A percentile compares a stretch with the other conserved stretches of the same genome.
phyloP scores from a whole-genome alignment of 1,140 invertebrate species.

The Bombyx mandarina region DNA sequence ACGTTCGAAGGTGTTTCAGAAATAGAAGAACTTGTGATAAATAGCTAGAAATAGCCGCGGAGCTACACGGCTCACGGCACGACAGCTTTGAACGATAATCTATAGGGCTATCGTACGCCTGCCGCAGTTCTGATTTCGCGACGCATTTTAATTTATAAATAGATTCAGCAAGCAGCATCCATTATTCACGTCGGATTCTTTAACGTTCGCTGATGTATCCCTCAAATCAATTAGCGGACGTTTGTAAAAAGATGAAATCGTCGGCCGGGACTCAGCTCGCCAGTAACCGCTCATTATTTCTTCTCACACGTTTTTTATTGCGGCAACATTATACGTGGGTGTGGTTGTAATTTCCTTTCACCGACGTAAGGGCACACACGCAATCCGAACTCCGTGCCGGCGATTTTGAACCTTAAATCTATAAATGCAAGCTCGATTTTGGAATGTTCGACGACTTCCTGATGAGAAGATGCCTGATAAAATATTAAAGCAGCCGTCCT shows the following conservation, averaged over 20 bases:
- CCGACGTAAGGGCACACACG: slow-evolving; percentile 70
- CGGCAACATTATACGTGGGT: slow-evolving; percentile 70
- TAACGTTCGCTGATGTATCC: slow-evolving; percentile 23
- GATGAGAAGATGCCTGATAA: slow-evolving; percentile 63
- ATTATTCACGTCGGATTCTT: slow-evolving; percentile 40
- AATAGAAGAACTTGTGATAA: not conserved
- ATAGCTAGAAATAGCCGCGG: slow-evolving; percentile 2
- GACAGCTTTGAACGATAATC: slow-evolving; percentile 39
- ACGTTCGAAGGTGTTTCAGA: too few species aligned
- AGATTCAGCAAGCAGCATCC: slow-evolving; percentile 40
- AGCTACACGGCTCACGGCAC: slow-evolving; percentile 4
- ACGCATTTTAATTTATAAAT: slow-evolving; percentile 59
- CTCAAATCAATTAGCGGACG: slow-evolving; percentile 62
- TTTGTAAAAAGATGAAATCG: slow-evolving; percentile 58
- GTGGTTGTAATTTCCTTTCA: slow-evolving; percentile 71
- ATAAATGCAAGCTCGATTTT: slow-evolving; percentile 20
- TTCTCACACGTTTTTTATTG: slow-evolving; percentile 70
- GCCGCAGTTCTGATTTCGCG: slow-evolving; percentile 22
- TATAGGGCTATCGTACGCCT: slow-evolving; percentile 21
- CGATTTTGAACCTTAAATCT: slow-evolving; percentile 24
- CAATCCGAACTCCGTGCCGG: slow-evolving; percentile 29
- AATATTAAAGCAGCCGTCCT: slow-evolving; percentile 61
- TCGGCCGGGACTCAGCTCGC: slow-evolving; percentile 46
- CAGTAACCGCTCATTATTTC: slow-evolving; percentile 70
- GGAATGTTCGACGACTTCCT: slow-evolving; percentile 13